phyloP scores from a whole-genome alignment of 2,113 vertebrate species.

The Dinomys branickii region DNA sequence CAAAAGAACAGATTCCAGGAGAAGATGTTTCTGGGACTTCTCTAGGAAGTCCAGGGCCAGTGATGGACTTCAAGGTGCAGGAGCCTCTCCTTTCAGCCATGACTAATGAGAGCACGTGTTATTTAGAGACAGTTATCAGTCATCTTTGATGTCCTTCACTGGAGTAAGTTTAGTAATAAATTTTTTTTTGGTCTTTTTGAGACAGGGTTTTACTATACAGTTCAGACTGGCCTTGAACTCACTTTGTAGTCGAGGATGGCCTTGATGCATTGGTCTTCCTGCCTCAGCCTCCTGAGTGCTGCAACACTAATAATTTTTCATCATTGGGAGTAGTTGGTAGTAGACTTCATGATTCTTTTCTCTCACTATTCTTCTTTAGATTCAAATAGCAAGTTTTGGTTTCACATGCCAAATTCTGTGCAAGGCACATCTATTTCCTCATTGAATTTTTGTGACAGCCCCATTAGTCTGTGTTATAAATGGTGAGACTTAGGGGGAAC shows the following conservation, averaged over 20 bases:
- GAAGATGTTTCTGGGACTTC: not conserved
- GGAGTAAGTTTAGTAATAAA: not conserved
- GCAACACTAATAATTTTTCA: not conserved
- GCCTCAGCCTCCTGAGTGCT: too few relatives aligned
- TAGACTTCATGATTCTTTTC: not conserved
- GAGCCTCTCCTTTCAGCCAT: not conserved
- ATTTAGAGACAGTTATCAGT: not conserved
- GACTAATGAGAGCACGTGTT: not conserved
- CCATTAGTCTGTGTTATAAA: not conserved
- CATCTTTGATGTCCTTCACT: not conserved
- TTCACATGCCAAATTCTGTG: not conserved
- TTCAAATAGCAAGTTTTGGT: not conserved
- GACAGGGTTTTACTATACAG: too few relatives aligned
- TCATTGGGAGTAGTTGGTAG: not conserved
- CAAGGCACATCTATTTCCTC: not conserved
- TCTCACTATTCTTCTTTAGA: not conserved
- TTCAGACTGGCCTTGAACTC: too few relatives aligned
- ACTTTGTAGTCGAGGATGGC: too few relatives aligned
- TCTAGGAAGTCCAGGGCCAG: not conserved
- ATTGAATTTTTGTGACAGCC: not conserved
- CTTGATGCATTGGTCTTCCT: too few relatives aligned
- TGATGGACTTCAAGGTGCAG: not conserved
- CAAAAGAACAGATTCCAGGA: slow-evolving; percentile 27
- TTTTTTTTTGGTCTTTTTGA: too few relatives aligned
- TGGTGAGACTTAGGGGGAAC: not conserved